phyloP scores from a whole-genome alignment of 1,140 invertebrate species.

The Protaetia brevitarsis region DNA sequence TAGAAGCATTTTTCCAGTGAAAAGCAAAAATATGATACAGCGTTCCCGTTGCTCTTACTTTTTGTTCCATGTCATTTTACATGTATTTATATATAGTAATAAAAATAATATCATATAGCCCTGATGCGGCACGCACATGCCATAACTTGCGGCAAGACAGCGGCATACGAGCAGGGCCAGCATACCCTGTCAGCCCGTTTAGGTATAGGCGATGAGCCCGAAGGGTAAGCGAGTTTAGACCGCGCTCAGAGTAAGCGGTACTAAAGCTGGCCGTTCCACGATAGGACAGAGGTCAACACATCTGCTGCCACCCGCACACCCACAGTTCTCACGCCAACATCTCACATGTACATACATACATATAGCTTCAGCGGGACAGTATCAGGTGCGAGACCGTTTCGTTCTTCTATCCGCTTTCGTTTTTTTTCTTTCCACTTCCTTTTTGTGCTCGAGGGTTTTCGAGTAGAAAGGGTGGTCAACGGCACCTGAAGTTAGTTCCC shows the following conservation, averaged over 20 bases:
- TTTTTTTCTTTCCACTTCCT: neutral
- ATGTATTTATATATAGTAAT: neutral
- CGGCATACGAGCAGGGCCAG: neutral
- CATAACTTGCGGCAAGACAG: slow-evolving; percentile 6
- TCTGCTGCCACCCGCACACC: slow-evolving; percentile 12
- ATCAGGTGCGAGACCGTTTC: slow-evolving; percentile 10
- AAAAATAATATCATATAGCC: neutral
- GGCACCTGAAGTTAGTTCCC: neutral
- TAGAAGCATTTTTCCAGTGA: no score
- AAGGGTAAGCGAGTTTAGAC: neutral
- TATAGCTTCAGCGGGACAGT: neutral
- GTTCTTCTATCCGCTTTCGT: neutral
- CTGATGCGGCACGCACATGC: neutral
- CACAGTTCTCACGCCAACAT: slow-evolving; percentile 1
- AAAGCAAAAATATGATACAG: no score
- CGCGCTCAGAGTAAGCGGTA: neutral
- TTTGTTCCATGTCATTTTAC: neutral
- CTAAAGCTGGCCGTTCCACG: neutral
- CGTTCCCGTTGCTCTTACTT: no score
- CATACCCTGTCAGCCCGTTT: neutral
- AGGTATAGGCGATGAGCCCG: slow-evolving; percentile 4
- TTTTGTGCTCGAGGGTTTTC: neutral
- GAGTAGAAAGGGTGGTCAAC: neutral
- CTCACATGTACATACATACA: no score
- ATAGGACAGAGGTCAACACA: slow-evolving; percentile 6